Percentiles rank a stretch among this genome's conserved stretches.
Conservation (phyloP, 2,888 invertebrate species). For the Pristionchus mayeri region DNA sequence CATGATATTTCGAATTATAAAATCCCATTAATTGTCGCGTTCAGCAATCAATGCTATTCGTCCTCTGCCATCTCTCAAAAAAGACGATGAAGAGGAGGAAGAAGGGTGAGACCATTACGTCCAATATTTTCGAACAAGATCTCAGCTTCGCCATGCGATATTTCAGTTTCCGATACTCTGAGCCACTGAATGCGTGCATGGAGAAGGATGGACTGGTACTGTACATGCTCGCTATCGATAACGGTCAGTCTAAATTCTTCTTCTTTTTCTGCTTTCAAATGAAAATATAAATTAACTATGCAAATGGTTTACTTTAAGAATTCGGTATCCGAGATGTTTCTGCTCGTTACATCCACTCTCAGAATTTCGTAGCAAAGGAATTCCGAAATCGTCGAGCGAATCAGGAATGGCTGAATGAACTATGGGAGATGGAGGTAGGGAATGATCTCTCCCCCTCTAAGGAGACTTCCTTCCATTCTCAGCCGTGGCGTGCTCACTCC, state of each 20-base stretch:
- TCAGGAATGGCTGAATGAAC: constrained; percentile 32
- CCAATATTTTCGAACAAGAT: too few species aligned
- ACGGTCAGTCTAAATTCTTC: neutral
- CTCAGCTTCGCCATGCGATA: neutral
- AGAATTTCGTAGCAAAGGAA: neutral
- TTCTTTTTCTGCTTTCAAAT: neutral
- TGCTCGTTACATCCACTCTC: constrained; percentile 17
- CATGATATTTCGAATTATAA: neutral
- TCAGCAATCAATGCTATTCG: constrained; percentile 7
- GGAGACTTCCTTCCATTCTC: too few species aligned
- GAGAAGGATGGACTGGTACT: constrained; percentile 7
- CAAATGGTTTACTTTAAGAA: neutral
- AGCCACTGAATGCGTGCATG: constrained; percentile 15
- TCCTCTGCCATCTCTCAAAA: neutral
- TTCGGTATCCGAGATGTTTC: constrained; percentile 35
- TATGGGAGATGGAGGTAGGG: neutral
- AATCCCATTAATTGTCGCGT: neutral
- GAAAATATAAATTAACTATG: neutral
- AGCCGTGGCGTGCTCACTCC: neutral
- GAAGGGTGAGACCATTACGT: neutral
- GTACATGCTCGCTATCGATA: constrained; percentile 27
- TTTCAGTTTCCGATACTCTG: neutral
- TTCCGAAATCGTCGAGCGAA: constrained; percentile 22
- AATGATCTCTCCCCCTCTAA: neutral
- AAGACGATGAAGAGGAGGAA: neutral